Conservation (phyloP, 2,888 invertebrate genomes). For the Eurytoma californica region DNA sequence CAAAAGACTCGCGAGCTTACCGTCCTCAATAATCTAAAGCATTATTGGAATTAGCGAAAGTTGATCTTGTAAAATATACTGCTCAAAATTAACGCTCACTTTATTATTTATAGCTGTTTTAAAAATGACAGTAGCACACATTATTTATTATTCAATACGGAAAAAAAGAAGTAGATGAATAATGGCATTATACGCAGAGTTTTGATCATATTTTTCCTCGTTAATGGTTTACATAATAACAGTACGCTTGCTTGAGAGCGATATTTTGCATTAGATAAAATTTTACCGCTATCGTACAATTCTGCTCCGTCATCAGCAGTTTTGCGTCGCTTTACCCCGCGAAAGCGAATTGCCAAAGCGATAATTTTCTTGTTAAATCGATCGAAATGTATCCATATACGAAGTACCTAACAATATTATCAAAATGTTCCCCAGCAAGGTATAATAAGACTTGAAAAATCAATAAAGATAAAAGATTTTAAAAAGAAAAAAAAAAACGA, state of each 20-base stretch:
- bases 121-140: neutral
- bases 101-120: slow-evolving; percentile 27
- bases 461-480: too few relatives aligned
- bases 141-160: slow-evolving; percentile 23
- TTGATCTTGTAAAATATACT: neutral
- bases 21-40: slow-evolving; percentile 11
- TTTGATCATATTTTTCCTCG: slow-evolving; percentile 25
- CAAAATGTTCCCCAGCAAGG: slow-evolving; percentile 17
- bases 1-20: slow-evolving; percentile 15
- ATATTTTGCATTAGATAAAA: slow-evolving; percentile 25
- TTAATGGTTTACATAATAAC: slow-evolving; percentile 14
- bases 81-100: slow-evolving; percentile 17
- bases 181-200: slow-evolving; percentile 35
- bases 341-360: slow-evolving; percentile 72
- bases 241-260: slow-evolving; percentile 23
- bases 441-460: slow-evolving; percentile 22
- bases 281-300: slow-evolving; percentile 20
- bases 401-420: slow-evolving; percentile 22
- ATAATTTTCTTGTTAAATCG: slow-evolving; percentile 36
- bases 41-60: slow-evolving; percentile 7
- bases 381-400: neutral
- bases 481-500: too few relatives aligned
- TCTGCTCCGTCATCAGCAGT: slow-evolving; percentile 58
- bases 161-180: slow-evolving; percentile 3
- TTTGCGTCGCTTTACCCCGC: slow-evolving; percentile 71